Base-by-base conservation (phyloP, 2,797 vertebrate species). In the Bradypodion pumilum region DNA sequence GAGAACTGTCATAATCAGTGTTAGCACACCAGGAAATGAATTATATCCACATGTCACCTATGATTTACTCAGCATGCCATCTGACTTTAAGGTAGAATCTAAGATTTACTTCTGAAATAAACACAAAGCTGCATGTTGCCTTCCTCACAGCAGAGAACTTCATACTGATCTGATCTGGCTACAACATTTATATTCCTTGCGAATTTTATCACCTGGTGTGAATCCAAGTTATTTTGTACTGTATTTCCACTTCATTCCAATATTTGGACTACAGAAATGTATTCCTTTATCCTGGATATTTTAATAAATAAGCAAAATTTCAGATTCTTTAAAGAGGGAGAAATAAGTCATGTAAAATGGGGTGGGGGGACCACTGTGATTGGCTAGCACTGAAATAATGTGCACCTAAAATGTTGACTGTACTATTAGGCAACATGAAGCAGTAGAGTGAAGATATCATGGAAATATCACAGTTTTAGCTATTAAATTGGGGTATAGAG, bases 101-200 rank as follows among this genome's bases (percentile, higher is more conserved):
- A 42, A 83, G 44, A 79, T 65, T 79, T 52, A 16, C 25, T 79
- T 79, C 59, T 63, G 42, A 73, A 56, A 13, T 52, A 66, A 84
- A n/a, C 27, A 66, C n/a, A 66, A 44, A 60, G 37, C 5, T 16
- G n/a, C 42, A 73, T 5, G 27, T 8, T 25, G 63, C 27, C 15
- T 32, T 78, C 49, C 15, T n/a, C 32, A 46, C 5, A 74, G 9
- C 15, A 46, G 65, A 74, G 6, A 68, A 46, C 44, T 21, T 15
- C 37, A 46, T 44, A 19, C 29, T 82, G 46, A 65, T 56, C 66
- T 86, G 42, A 49, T 62, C 49, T 35, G 29, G 29, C 3, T 62
- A 66, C 56, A 1, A 73, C 73, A 84, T 42, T 91, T 81, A 72
- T 0, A 2, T 86, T 78, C 88, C 72, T 85, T 90, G 78, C 66